Evolutionary conservation across 2,797 vertebrate genomes (phyloP).

Genomic region (Catamblyrhynchus diadema): DNA sequence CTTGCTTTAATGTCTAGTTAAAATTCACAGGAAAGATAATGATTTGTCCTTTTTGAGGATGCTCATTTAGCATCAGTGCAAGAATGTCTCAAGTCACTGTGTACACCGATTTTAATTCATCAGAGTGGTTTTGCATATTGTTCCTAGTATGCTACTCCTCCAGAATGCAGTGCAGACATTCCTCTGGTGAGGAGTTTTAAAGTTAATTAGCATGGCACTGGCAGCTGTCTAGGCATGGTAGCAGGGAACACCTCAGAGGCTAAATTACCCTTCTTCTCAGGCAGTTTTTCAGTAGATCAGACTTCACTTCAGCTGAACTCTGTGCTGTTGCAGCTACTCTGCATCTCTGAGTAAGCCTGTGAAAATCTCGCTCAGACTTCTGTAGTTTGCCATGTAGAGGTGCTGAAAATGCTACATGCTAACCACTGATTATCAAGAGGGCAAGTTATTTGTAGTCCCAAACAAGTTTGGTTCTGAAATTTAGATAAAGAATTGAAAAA

Average conservation of each 20-base stretch:
- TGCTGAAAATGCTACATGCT: neutral
- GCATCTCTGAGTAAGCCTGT: neutral
- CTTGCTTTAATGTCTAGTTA: neutral
- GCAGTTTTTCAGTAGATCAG: neutral
- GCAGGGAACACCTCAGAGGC: neutral
- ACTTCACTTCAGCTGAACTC: neutral
- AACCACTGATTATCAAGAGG: neutral
- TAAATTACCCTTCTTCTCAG: neutral
- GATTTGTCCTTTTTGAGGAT: neutral
- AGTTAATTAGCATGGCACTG: neutral
- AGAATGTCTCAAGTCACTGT: neutral
- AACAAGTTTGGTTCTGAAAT: neutral
- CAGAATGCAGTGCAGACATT: neutral
- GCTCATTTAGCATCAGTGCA: neutral
- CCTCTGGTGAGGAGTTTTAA: neutral
- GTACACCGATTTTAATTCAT: neutral
- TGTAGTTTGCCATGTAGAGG: neutral
- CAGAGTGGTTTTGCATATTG: neutral
- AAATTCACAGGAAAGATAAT: neutral
- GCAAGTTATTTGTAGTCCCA: neutral
- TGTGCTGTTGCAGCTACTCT: neutral
- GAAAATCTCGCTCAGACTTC: neutral
- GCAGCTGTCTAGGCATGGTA: neutral
- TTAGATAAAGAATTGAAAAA: neutral
- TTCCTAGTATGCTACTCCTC: neutral